phyloP scores from a whole-genome alignment of 1,140 invertebrate genomes.

The Eumaeus atala region DNA sequence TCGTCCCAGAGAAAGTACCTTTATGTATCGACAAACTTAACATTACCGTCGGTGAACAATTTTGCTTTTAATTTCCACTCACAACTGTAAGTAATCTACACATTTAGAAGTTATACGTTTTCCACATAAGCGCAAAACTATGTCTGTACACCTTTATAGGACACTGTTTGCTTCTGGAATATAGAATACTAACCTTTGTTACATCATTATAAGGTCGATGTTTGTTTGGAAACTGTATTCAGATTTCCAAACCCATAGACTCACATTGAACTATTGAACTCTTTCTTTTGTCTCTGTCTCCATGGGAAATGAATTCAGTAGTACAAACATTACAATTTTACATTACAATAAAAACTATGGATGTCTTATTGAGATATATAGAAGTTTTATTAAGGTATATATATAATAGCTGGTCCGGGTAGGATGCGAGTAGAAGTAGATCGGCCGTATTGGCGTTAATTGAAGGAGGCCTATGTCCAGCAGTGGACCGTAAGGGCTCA shows the following conservation, averaged over 20 bases:
- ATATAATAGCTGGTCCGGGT: too few relatives aligned
- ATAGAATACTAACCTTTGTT: neutral
- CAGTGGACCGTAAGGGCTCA: too few relatives aligned
- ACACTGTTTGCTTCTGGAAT: neutral
- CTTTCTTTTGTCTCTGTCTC: slow-evolving; percentile 30
- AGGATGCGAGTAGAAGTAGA: too few relatives aligned
- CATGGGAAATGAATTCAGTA: slow-evolving; percentile 32
- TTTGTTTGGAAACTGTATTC: slow-evolving; percentile 5
- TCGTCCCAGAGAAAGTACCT: slow-evolving; percentile 56
- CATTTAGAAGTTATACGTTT: slow-evolving; percentile 17
- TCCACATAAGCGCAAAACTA: slow-evolving; percentile 16
- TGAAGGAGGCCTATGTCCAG: too few relatives aligned
- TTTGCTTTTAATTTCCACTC: slow-evolving; percentile 19
- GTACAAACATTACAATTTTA: neutral
- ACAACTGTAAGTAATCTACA: slow-evolving; percentile 13
- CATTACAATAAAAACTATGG: too few relatives aligned
- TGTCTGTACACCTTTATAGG: slow-evolving; percentile 9
- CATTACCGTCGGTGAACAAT: slow-evolving; percentile 20
- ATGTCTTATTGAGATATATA: too few relatives aligned
- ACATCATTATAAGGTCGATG: neutral
- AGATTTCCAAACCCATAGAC: slow-evolving; percentile 18
- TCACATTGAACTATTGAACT: slow-evolving; percentile 28
- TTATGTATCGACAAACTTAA: slow-evolving; percentile 31
- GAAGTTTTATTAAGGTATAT: too few relatives aligned
- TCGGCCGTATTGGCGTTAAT: too few relatives aligned